Base-by-base conservation (phyloP, 2,113 vertebrate species). In the Myodes glareolus region DNA sequence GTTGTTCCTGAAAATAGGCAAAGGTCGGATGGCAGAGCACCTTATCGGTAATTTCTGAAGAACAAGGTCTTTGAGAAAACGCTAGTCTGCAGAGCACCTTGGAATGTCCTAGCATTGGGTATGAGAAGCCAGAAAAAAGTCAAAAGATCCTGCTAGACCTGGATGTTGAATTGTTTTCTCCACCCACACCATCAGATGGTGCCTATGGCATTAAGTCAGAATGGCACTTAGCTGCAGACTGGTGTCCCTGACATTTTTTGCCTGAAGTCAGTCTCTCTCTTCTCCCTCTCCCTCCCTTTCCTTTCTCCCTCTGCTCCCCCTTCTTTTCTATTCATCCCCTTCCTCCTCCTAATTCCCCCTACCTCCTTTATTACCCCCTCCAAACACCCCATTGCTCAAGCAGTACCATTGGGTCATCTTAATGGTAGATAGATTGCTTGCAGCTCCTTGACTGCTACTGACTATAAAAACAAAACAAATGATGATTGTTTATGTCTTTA, bases 1-100 rank as follows among this genome's bases (percentile, higher is more conserved):
- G 27, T 50, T 33, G 6, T 90, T 95, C 87, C 50, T 70, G 50
- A 75, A 95, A 92, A 58, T 82, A 86, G 77, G 2, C 55, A n/a
- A 58, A n/a, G 9, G 84, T n/a, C n/a, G 70, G 77, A 65, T 10
- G 72, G 67, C 52, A 75, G 8, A 88, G 72, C 77, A 7, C 36
- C 33, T 3, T 91, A 21, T 52, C 47, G 23, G 9, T 92, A 42
- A 42, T 67, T 86, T 84, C 47, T 89, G 65, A 84, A 58, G 68
- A 82, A 92, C 25, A 61, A 47, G 2, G 0, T 63, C 17, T 82
- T 81, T 91, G 72, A 68, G 88, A 77, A 92, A 67, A 92, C 72
- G 19, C 39, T 31, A 39, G 45, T 23, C 63, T 61, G 77, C 11
- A 86, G 50, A 89, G 27, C 42, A 16, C 25, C 23, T 75, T 95